Evolutionary conservation across 2,797 vertebrate species (phyloP), one percentile per base, ranked within the genome.

Genomic region (Mormyrus hasselquistii): DNA sequence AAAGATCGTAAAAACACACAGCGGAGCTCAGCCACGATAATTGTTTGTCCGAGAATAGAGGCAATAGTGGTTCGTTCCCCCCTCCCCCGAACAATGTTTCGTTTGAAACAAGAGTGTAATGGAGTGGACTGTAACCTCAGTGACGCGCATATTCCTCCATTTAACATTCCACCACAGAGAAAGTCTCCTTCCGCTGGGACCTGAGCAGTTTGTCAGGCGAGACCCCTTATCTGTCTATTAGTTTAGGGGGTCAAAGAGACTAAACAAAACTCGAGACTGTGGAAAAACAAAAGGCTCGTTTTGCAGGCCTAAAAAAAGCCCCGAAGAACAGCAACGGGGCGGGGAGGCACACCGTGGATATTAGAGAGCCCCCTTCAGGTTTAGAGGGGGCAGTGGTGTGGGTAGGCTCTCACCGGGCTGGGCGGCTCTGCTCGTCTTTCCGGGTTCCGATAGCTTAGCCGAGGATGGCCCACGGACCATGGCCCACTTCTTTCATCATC

Each of bases 231-330:
- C 84, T 93, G 93, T 38, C 84, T 93, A 92, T 94, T 93, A 92
- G 93, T 89, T 94, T 92, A 92, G 92, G 92, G 52, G 93, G 92
- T 94, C 50, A 93, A 91, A 92, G 92, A 95, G 95, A 91, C 93
- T 95, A 94, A 97, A 96, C 94, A 95, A 59, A 92, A 93, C 93
- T 94, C 91, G 94, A 92, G 95, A 94, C 95, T 94, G 94, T 92
- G 92, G 90, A 90, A 94, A 95, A 96, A 96, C 65, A 34, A 95
- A 95, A 93, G 93, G 95, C 94, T 96, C 96, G 94, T 96, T 96
- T 94, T 92, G 91, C 90, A 88, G 94, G 94, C 93, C 95, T 87
- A 93, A 94, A 93, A 95, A 93, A 89, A 87, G 88, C 94, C 96
- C 96, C 95, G 95, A 91, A 62, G 57, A 62, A 62, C 7, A 1